These are phyloP conservation scores for Dichetophora obliterata DNA, from an alignment of 2,888 invertebrate species.

Conservation along the genomic window DNA sequence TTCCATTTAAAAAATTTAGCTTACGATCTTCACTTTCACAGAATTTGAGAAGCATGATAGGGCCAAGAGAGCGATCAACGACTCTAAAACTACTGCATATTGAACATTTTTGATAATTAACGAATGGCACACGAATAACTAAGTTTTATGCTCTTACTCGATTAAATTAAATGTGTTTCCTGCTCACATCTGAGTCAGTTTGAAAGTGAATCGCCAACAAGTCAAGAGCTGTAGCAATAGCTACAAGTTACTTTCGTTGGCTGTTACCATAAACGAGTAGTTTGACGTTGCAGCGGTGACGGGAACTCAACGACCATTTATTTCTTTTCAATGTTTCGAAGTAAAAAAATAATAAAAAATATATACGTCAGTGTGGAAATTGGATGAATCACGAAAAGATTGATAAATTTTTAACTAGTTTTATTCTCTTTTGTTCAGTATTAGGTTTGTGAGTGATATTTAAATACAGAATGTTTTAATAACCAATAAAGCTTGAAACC, in stretches of 20 bases:
- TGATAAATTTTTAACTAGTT: not conserved
- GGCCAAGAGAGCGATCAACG: slow-evolving; percentile 23
- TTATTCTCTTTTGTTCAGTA: not conserved
- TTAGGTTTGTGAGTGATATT: not conserved
- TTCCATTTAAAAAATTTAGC: too few relatives aligned
- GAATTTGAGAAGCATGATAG: not conserved
- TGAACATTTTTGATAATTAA: not conserved
- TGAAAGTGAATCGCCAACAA: slow-evolving; percentile 48
- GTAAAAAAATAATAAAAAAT: not conserved
- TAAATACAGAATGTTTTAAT: too few relatives aligned
- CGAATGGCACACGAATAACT: slow-evolving; percentile 1
- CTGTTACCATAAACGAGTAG: too few relatives aligned
- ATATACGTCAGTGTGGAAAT: slow-evolving; percentile 5
- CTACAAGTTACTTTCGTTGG: slow-evolving; percentile 41
- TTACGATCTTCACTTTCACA: too few relatives aligned
- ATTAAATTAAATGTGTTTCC: not conserved
- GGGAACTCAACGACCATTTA: slow-evolving; percentile 8
- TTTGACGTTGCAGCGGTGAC: too few relatives aligned
- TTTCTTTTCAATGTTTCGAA: not conserved
- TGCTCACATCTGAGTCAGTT: slow-evolving; percentile 39
- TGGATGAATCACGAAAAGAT: not conserved
- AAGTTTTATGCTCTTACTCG: not conserved
- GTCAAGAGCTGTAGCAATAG: slow-evolving; percentile 33
- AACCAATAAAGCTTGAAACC: too few relatives aligned
- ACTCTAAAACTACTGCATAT: too few relatives aligned